Conservation (phyloP, 2,797 vertebrate genomes). For the Argya squamiceps region DNA sequence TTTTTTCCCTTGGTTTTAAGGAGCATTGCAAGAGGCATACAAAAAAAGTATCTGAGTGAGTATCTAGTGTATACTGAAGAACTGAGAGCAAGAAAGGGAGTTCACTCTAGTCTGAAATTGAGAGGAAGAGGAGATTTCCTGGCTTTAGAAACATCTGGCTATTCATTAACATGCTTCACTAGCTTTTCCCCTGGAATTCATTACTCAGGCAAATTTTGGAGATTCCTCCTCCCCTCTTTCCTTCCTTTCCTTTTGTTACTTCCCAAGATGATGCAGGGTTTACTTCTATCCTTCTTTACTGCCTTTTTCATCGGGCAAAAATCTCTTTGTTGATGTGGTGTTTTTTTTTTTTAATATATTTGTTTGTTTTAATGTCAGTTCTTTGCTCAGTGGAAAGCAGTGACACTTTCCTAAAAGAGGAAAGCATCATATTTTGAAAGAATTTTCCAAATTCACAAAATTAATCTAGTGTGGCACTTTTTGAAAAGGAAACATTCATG, state of each 20-base stretch:
- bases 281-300: not conserved
- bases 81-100: not conserved
- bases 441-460: not conserved
- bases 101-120: not conserved
- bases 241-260: not conserved
- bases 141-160: not conserved
- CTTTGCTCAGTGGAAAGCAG: not conserved
- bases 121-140: not conserved
- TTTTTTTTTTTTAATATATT: accelerated
- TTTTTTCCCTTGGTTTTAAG: not conserved
- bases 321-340: not conserved
- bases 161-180: not conserved
- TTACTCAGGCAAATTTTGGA: not conserved
- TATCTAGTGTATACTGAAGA: not conserved
- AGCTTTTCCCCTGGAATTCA: not conserved
- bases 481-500: not conserved
- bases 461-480: not conserved
- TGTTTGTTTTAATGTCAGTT: not conserved
- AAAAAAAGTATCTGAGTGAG: not conserved
- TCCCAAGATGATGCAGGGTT: not conserved
- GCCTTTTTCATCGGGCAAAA: not conserved
- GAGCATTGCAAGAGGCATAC: not conserved
- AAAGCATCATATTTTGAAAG: not conserved
- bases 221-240: not conserved
- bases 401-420: not conserved